Evolutionary conservation across 1,140 invertebrate species (phyloP), one percentile per base, ranked within the genome.

Genomic region (Oedothorax gibbosus): DNA sequence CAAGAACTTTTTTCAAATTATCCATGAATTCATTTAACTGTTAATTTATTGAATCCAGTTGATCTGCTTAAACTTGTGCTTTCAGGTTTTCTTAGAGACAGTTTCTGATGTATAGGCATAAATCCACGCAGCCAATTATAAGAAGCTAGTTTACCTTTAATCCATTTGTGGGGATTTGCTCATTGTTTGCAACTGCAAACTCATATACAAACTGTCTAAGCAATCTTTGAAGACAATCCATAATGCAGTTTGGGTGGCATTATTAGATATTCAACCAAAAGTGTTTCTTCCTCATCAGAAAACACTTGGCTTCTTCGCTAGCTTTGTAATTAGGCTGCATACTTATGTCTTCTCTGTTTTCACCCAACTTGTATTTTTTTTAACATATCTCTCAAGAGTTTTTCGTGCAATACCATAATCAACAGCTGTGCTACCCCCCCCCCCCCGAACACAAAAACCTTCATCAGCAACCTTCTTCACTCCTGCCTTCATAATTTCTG

Each of bases 311-410:
- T n/a, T n/a, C n/a, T n/a, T n/a, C n/a, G 11, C n/a, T 20, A 10
- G 64, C 20, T 66, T 66, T 66, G 64, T 66, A 66, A 66, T 66
- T 66, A 20, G 64, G 64, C n/a, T 66, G n/a, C 64, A 66, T 66
- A 66, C 20, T 20, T 20, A 66, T 66, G 12, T 66, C 64, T 66
- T 66, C 64, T 66, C 20, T n/a, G 20, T 8, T 66, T 66, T 66
- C 64, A 66, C n/a, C 20, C 20, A 66, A 66, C 20, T 66, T 66
- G 20, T 18, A 10, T n/a, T n/a, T n/a, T n/a, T n/a, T 66, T 66
- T 66, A 15, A n/a, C 20, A 66, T 66, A 57, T 15, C 9, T 57
- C 56, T 57, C 56, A 9, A 57, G 56, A 10, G 9, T 57, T 57
- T 10, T 57, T 57, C 15, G n/a, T n/a, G n/a, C n/a, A 57, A 15